These are phyloP conservation scores for Oscheius myriophilus DNA, from an alignment of 2,888 invertebrate species.

Conservation along the genomic window DNA sequence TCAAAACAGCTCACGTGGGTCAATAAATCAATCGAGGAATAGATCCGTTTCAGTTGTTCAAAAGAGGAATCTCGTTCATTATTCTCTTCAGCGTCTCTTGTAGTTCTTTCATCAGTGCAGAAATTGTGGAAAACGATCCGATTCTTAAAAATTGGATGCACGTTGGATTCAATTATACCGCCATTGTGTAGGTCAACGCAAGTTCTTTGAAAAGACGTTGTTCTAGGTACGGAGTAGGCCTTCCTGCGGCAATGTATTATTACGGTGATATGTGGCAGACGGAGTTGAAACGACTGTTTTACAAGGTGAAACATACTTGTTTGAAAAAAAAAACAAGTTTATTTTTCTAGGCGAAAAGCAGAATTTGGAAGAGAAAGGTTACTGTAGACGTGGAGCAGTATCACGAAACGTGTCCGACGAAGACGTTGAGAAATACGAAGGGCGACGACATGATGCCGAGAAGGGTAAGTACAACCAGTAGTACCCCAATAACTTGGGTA, in stretches of 20 bases:
- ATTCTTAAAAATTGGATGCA: conserved; percentile 45
- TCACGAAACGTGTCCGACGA: too few relatives aligned
- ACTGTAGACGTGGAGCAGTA: not conserved
- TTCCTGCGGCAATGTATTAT: conserved; percentile 46
- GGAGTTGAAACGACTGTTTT: conserved; percentile 27
- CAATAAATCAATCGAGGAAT: not conserved
- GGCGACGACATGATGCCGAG: conserved; percentile 27
- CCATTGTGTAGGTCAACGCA: conserved; percentile 33
- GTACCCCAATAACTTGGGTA: too few relatives aligned
- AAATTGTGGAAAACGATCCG: conserved; percentile 36
- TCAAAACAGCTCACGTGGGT: conserved; percentile 44
- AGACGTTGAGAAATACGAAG: conserved; percentile 13
- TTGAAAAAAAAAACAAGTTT: too few relatives aligned
- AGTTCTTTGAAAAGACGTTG: not conserved
- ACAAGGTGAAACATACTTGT: conserved; percentile 18
- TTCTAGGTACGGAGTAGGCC: conserved; percentile 45
- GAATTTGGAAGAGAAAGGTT: too few relatives aligned
- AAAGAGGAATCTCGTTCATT: conserved; percentile 43
- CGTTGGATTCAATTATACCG: conserved; percentile 46
- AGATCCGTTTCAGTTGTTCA: conserved; percentile 43
- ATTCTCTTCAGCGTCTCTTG: conserved; percentile 42
- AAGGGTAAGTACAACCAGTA: conserved; percentile 1
- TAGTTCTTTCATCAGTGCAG: conserved; percentile 38
- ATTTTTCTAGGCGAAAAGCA: too few relatives aligned
- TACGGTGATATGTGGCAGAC: conserved; percentile 40